phyloP scores from a whole-genome alignment of 2,113 vertebrate species.

The Columba livia region DNA sequence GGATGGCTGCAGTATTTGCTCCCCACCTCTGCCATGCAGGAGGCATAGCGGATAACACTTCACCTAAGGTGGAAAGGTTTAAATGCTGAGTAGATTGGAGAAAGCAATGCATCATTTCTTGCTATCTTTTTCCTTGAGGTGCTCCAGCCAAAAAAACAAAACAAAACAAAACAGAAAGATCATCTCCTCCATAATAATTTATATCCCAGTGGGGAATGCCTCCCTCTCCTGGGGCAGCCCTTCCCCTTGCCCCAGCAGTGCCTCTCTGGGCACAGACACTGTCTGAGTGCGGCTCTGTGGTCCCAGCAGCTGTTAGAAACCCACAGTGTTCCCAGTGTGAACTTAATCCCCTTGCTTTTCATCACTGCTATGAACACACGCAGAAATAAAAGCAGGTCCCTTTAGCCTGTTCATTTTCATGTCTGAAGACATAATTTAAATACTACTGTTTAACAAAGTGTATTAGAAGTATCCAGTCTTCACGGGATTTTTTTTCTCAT shows the following conservation, averaged over 20 bases:
- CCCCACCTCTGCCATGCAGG: background rate
- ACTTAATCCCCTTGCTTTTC: background rate
- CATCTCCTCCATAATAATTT: background rate
- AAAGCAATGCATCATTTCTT: background rate
- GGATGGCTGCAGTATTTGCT: background rate
- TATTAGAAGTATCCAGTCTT: background rate
- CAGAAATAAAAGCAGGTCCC: background rate
- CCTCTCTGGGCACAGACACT: background rate
- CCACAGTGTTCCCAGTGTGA: background rate
- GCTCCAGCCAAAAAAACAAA: background rate
- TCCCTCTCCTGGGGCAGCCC: background rate
- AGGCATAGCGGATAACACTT: background rate
- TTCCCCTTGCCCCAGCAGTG: background rate
- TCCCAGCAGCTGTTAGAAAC: background rate
- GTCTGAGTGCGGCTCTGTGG: accelerated
- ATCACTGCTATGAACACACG: background rate
- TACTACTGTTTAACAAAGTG: background rate
- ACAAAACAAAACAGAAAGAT: background rate
- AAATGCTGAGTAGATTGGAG: background rate
- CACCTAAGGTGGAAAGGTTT: background rate
- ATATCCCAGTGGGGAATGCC: background rate
- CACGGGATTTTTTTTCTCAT: background rate
- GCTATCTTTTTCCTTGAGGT: background rate
- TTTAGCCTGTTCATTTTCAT: background rate
- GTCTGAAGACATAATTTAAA: background rate